Evolutionary conservation across 2,888 invertebrate species (phyloP).

Genomic region (Napeogenes inachia): DNA sequence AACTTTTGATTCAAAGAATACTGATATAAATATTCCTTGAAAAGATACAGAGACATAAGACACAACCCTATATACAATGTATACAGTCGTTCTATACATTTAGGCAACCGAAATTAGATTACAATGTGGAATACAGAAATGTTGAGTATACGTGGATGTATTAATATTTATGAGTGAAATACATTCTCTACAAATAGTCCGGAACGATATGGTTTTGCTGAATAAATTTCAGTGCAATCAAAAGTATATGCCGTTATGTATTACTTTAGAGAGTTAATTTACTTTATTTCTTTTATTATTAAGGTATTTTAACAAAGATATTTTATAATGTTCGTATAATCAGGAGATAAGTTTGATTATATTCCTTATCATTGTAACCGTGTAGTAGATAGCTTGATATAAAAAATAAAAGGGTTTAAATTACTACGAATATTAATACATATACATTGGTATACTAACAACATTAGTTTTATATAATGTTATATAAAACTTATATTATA

Average conservation of each 20-base stretch:
- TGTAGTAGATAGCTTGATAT: too few relatives aligned
- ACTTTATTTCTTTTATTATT: background rate
- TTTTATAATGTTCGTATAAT: too few relatives aligned
- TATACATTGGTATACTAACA: too few relatives aligned
- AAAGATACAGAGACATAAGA: background rate
- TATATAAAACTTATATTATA: too few relatives aligned
- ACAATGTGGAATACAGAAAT: slow-evolving; percentile 20
- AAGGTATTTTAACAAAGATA: background rate
- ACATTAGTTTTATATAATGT: too few relatives aligned
- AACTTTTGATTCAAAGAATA: too few relatives aligned
- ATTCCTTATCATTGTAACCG: too few relatives aligned
- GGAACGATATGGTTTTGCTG: background rate
- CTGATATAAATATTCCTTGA: background rate
- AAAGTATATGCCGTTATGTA: background rate
- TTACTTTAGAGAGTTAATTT: background rate
- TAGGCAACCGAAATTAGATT: slow-evolving; percentile 24
- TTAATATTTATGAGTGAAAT: slow-evolving; percentile 17
- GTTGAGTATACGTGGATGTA: slow-evolving; percentile 13
- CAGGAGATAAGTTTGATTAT: too few relatives aligned
- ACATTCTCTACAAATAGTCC: background rate
- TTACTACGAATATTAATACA: too few relatives aligned
- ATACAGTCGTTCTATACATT: slow-evolving; percentile 16
- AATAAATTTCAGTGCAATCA: slow-evolving; percentile 1
- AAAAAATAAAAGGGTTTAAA: too few relatives aligned
- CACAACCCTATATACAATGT: slow-evolving; percentile 16